Percentiles rank a stretch among this genome's conserved stretches.
These are phyloP conservation scores for Smutsia temminckii DNA, from an alignment of 2,797 vertebrate species.

Conservation along the genomic window DNA sequence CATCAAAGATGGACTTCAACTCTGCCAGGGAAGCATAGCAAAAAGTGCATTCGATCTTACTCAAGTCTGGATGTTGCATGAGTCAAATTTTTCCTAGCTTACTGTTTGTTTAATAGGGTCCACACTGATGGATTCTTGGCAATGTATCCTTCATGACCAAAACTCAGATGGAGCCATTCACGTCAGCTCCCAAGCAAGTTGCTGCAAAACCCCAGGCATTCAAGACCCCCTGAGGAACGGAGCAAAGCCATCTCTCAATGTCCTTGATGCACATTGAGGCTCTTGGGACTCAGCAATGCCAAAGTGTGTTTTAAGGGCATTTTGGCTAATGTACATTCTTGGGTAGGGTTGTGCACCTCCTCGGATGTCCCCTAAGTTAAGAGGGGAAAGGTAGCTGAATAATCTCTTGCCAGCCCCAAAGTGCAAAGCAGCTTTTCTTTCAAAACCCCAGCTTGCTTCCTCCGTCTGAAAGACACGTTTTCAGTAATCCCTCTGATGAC, in stretches of 20 bases:
- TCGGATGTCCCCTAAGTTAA: neutral
- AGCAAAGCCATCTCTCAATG: neutral
- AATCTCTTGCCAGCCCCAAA: neutral
- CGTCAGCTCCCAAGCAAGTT: neutral
- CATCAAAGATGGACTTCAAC: neutral
- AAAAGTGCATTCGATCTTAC: neutral
- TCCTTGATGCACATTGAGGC: rapidly evolving
- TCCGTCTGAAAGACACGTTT: neutral
- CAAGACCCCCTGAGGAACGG: neutral
- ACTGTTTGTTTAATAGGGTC: neutral
- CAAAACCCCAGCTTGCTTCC: neutral
- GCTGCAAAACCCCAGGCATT: neutral
- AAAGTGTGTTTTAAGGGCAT: neutral
- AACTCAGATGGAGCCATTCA: neutral
- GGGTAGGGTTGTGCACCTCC: rapidly evolving
- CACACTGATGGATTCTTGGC: slow-evolving; percentile 37
- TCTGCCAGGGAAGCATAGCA: neutral
- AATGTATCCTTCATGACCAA: rapidly evolving
- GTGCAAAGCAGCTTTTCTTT: neutral
- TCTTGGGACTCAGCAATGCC: rapidly evolving
- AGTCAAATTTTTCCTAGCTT: neutral
- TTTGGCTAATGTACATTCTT: rapidly evolving
- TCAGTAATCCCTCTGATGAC: neutral
- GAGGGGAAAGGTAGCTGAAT: neutral
- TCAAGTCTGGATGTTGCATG: neutral